Evolutionary conservation across 2,797 vertebrate genomes (phyloP).

Genomic region (Psittacula derbiana): DNA sequence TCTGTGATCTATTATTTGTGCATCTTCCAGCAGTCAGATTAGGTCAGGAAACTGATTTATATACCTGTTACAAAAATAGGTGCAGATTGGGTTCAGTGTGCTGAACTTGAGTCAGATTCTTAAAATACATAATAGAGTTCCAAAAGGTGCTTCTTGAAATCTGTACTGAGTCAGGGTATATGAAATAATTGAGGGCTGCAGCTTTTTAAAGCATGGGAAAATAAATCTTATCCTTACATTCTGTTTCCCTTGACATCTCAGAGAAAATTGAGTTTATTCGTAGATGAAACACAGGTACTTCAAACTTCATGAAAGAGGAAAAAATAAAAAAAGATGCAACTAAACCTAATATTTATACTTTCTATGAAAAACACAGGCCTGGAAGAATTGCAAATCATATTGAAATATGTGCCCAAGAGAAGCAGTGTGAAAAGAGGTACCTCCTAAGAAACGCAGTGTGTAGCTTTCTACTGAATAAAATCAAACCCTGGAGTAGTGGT

Average conservation of each 20-base stretch:
- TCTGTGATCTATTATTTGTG: not conserved
- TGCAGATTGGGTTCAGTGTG: not conserved
- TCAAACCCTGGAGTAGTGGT: conserved; percentile 25
- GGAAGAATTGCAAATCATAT: not conserved
- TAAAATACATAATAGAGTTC: not conserved
- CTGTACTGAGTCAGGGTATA: not conserved
- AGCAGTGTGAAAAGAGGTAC: not conserved
- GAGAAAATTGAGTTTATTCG: not conserved
- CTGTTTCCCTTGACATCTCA: not conserved
- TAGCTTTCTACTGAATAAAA: conserved; percentile 35
- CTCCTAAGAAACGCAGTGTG: conserved; percentile 32
- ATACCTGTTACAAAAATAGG: not conserved
- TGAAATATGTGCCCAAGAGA: not conserved
- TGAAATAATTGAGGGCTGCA: not conserved
- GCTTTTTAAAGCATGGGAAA: not conserved
- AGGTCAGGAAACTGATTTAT: not conserved
- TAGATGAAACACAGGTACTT: not conserved
- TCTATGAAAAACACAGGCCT: not conserved
- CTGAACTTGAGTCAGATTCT: not conserved
- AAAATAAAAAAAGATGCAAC: not conserved
- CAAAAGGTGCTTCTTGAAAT: not conserved
- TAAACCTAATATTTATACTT: not conserved
- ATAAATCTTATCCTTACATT: not conserved
- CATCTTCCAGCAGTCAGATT: not conserved
- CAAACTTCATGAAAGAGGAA: not conserved